Evolutionary conservation across 2,888 invertebrate species (phyloP).

Genomic region (Cheilosia impressa): DNA sequence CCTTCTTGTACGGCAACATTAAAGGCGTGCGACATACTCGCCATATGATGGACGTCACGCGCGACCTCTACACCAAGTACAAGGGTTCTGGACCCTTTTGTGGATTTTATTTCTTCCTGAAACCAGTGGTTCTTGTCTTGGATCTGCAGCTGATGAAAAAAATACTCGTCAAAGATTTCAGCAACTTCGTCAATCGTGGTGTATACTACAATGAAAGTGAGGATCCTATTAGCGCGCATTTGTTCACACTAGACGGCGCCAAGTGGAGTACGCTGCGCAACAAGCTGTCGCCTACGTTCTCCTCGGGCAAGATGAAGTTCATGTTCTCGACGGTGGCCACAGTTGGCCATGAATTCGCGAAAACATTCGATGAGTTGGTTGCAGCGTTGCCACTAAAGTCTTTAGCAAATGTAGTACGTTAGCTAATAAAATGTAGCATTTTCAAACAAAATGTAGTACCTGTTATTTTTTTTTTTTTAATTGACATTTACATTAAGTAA

Average conservation of each 20-base stretch:
- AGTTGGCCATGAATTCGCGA: background rate
- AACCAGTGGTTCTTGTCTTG: background rate
- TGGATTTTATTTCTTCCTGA: constrained; percentile 1
- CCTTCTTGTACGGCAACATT: constrained; percentile 1
- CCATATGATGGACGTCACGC: background rate
- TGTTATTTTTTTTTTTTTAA: no score
- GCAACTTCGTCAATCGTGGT: background rate
- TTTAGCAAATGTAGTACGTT: no score
- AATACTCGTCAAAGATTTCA: constrained; percentile 1
- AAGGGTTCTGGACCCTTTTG: background rate
- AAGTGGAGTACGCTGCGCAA: background rate
- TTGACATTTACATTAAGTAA: no score
- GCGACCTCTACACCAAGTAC: background rate
- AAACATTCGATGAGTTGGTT: background rate
- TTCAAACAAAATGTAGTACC: no score
- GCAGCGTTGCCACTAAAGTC: no score
- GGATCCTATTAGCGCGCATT: constrained; percentile 3
- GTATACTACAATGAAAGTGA: background rate
- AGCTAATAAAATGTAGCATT: no score
- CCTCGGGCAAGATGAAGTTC: constrained; percentile 3
- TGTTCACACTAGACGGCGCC: background rate
- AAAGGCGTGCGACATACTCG: background rate
- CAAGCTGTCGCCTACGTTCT: background rate
- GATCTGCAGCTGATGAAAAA: background rate
- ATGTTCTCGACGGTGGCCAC: background rate